These are phyloP conservation scores for Fragum sueziense DNA, from an alignment of 2,888 invertebrate species.

Conservation along the genomic window DNA sequence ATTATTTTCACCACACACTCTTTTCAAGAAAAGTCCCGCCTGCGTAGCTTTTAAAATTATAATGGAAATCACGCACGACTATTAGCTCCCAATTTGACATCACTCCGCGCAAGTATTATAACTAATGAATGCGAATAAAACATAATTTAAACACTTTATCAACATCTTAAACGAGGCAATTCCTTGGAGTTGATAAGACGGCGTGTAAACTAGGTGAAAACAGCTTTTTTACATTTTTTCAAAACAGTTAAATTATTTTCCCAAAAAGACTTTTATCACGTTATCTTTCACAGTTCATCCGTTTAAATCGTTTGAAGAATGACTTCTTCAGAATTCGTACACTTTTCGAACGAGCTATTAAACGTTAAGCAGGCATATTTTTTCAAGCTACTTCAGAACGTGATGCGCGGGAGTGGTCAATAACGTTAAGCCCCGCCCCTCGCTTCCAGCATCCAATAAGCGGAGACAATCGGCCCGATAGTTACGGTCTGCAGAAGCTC, in stretches of 20 bases:
- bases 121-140: conserved; percentile 3
- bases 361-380: conserved; percentile 18
- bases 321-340: conserved; percentile 2
- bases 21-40: conserved; percentile 1
- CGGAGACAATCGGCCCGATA: conserved; percentile 10
- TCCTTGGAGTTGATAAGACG: conserved; percentile 3
- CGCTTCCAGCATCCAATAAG: conserved; percentile 32
- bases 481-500: conserved; percentile 22
- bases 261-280: neutral
- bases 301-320: neutral
- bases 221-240: neutral
- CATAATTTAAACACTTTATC: conserved; percentile 8
- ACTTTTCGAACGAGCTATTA: conserved; percentile 46
- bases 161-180: conserved; percentile 5
- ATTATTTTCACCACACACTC: too few species aligned
- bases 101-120: conserved; percentile 1
- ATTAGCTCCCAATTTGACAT: neutral
- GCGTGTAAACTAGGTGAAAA: conserved; percentile 22
- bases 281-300: neutral
- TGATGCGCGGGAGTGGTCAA: conserved; percentile 36
- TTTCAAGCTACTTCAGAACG: conserved; percentile 40
- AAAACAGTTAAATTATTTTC: neutral
- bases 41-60: neutral
- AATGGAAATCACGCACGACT: conserved; percentile 17
- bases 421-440: conserved; percentile 37